These are phyloP conservation scores for Trichogramma evanescens DNA, from an alignment of 2,888 invertebrate genomes.

Conservation along the genomic window DNA sequence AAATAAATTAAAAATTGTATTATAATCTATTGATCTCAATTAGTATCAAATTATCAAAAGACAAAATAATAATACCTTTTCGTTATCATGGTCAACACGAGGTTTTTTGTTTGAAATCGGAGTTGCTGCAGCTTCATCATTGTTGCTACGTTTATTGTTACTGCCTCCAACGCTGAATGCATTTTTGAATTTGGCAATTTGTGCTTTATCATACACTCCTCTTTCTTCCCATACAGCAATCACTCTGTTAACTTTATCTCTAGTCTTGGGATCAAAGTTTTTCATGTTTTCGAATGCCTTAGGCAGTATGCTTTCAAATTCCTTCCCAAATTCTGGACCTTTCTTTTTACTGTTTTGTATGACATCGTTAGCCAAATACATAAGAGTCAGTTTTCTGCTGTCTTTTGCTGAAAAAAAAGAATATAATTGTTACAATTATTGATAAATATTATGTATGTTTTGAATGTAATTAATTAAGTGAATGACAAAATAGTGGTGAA, in stretches of 20 bases:
- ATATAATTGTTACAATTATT: no score
- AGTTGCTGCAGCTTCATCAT: slow-evolving; percentile 34
- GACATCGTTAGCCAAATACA: slow-evolving; percentile 98
- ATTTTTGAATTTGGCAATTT: slow-evolving; percentile 72
- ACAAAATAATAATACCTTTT: slow-evolving; percentile 30
- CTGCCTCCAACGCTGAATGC: slow-evolving; percentile 45
- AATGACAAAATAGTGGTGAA: no score
- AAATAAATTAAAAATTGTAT: slow-evolving; percentile 19
- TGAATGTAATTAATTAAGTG: no score
- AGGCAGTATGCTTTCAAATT: slow-evolving; percentile 72
- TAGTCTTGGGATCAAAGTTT: slow-evolving; percentile 71
- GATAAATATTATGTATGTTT: no score
- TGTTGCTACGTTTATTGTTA: slow-evolving; percentile 30
- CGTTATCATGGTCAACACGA: slow-evolving; percentile 38
- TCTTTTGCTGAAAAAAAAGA: slow-evolving; percentile 64
- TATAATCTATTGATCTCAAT: slow-evolving; percentile 10
- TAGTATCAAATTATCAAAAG: neutral
- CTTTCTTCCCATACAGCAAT: slow-evolving; percentile 89
- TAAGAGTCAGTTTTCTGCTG: slow-evolving; percentile 79
- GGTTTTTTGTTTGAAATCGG: slow-evolving; percentile 51
- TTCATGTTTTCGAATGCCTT: slow-evolving; percentile 83
- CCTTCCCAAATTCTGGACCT: slow-evolving; percentile 88
- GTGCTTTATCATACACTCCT: slow-evolving; percentile 75
- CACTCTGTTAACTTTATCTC: slow-evolving; percentile 71
- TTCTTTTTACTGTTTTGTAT: slow-evolving; percentile 98